Conservation (phyloP, 1,140 invertebrate genomes). For the Sesamia nonagrioides region DNA sequence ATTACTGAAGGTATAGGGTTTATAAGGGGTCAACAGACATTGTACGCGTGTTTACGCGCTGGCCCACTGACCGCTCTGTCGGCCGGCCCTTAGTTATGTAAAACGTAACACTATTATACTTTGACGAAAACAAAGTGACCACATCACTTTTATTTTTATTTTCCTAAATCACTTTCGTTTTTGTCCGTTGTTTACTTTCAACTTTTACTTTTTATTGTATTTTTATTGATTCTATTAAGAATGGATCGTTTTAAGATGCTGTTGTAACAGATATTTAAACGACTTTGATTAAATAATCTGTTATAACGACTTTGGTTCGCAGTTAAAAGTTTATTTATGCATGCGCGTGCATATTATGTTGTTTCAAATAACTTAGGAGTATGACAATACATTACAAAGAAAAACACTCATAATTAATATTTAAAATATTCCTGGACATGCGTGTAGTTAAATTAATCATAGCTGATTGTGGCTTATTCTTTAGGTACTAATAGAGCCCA, state of each 20-base stretch:
- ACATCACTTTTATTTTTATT: constrained; percentile 20
- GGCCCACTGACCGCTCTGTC: constrained; percentile 62
- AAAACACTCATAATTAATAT: neutral
- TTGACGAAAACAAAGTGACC: constrained; percentile 33
- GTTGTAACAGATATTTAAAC: neutral
- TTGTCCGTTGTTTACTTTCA: constrained; percentile 6
- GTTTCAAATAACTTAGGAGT: neutral
- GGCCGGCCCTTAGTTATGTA: constrained; percentile 63
- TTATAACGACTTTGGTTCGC: neutral
- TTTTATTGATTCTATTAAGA: neutral
- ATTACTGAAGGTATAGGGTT: no score
- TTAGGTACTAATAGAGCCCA: no score
- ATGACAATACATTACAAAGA: neutral
- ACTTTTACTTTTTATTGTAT: constrained; percentile 27
- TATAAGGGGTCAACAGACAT: no score
- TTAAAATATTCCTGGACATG: neutral
- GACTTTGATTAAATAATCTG: neutral
- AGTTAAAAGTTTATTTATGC: neutral
- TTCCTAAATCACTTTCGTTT: constrained; percentile 12
- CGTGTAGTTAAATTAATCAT: neutral
- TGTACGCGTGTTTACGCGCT: neutral
- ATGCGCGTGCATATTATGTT: neutral
- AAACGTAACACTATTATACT: constrained; percentile 51
- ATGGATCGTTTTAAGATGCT: neutral
- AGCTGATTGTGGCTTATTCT: neutral